Evolutionary conservation across 2,113 vertebrate genomes (phyloP), one percentile per base, ranked within the genome.

Genomic region (Nematolebias whitei): DNA sequence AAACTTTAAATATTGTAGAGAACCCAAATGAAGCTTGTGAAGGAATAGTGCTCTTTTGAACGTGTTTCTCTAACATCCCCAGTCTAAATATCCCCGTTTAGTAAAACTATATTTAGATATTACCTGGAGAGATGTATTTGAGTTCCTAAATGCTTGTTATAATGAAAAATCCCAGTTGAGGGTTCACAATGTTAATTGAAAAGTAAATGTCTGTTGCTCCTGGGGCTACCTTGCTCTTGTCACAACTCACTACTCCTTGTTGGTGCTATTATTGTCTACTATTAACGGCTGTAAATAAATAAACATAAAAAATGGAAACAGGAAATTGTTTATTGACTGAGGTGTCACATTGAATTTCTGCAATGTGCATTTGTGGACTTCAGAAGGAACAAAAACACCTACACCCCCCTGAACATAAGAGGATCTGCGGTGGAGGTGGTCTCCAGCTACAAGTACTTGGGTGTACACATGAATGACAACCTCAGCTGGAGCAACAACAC

Each of bases 181-280:
- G 18, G 35, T 74, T 72, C 78, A 71, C 55, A 35, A 63, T 61
- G 61, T 61, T 85, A 72, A 84, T 72, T 83, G 69, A 79, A 84
- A 80, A 76, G 60, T 59, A 78, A 67, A 76, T 48, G 49, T 57
- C 71, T 71, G 70, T 56, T 61, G 55, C 63, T 8, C 78, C 81
- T 62, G 20, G 39, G 24, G 62, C 24, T 48, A 62, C 57, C 53
- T 62, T 48, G 60, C 35, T 0, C 69, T 67, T 16, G 20, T 74
- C 69, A 74, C 58, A 23, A 53, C 39, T 76, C 66, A 24, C 56
- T 76, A 67, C 41, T 58, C 54, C 49, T 55, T 38, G 23, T 56
- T 68, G 49, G 63, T 69, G 22, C 55, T 72, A 43, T 71, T 57
- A 24, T 29, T 77, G 54, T 49, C 39, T 63, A 38, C 32, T 45